phyloP scores from a whole-genome alignment of 2,888 invertebrate genomes.

The Petrolisthes manimaculis region DNA sequence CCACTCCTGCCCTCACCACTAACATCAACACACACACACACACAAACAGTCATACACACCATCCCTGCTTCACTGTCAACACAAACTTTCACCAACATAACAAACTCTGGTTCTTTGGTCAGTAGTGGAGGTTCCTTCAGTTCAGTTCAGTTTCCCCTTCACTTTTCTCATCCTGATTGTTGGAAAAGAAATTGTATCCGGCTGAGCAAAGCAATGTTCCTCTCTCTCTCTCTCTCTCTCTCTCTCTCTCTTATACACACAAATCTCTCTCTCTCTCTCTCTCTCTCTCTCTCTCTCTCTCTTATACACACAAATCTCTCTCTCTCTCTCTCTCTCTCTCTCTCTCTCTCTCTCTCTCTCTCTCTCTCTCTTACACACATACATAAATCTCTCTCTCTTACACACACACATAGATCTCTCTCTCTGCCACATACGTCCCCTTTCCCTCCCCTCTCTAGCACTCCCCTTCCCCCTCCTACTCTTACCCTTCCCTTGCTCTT shows the following conservation, averaged over 20 bases:
- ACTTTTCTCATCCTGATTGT: too few relatives aligned
- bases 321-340: not conserved
- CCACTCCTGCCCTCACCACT: too few relatives aligned
- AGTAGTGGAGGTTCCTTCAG: too few relatives aligned
- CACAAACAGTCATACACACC: too few relatives aligned
- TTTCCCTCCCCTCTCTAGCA: not conserved
- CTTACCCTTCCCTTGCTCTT: not conserved
- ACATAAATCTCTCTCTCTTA: constrained; percentile 10
- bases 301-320: not conserved
- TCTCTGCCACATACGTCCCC: not conserved
- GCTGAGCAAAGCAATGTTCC: not conserved
- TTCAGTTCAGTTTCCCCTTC: too few relatives aligned
- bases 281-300: not conserved
- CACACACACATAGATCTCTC: too few relatives aligned
- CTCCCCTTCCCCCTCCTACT: not conserved
- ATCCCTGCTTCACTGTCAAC: too few relatives aligned
- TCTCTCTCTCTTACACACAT: not conserved
- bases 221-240: not conserved
- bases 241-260: not conserved
- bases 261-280: not conserved
- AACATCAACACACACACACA: too few relatives aligned
- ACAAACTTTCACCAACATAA: too few relatives aligned
- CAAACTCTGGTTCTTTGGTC: too few relatives aligned
- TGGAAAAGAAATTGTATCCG: too few relatives aligned
- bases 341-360: not conserved